Conservation (phyloP, 1,140 invertebrate genomes). For the Neodiprion pinetum region DNA sequence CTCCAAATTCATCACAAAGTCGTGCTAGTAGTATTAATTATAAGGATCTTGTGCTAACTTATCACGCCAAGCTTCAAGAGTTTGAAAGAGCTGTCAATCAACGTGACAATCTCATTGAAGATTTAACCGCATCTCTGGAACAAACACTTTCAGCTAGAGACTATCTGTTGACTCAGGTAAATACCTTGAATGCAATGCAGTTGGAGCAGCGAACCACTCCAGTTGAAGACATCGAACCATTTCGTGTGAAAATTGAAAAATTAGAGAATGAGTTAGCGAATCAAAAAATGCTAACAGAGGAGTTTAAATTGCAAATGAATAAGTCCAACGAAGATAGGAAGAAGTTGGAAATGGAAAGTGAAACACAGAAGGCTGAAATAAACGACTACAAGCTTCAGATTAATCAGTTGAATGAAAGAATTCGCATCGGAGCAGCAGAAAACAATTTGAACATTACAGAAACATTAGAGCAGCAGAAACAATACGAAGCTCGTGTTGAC, state of each 20-base stretch:
- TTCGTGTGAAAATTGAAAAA: constrained; percentile 36
- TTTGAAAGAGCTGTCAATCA: constrained; percentile 51
- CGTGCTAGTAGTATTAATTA: constrained; percentile 49
- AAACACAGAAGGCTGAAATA: constrained; percentile 43
- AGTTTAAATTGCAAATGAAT: constrained; percentile 39
- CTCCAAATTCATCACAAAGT: constrained; percentile 56
- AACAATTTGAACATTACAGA: constrained; percentile 40
- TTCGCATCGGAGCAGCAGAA: constrained; percentile 32
- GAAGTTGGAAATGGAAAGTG: constrained; percentile 44
- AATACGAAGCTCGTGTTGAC: constrained; percentile 44
- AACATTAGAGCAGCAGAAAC: constrained; percentile 43
- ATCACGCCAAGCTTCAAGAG: constrained; percentile 53
- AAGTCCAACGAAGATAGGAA: constrained; percentile 38
- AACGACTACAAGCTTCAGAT: constrained; percentile 46
- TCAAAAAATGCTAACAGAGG: constrained; percentile 34
- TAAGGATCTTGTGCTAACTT: constrained; percentile 47
- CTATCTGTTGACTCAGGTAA: constrained; percentile 41
- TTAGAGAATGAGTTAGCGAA: constrained; percentile 36
- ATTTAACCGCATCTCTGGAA: constrained; percentile 50
- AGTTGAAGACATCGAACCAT: constrained; percentile 24
- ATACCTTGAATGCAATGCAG: constrained; percentile 27
- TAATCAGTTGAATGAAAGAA: constrained; percentile 47
- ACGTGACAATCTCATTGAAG: constrained; percentile 54
- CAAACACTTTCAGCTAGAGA: constrained; percentile 52
- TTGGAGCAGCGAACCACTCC: constrained; percentile 24